These are phyloP conservation scores for Alviniconcha marisindica DNA, from an alignment of 1,140 invertebrate species.

Conservation along the genomic window DNA sequence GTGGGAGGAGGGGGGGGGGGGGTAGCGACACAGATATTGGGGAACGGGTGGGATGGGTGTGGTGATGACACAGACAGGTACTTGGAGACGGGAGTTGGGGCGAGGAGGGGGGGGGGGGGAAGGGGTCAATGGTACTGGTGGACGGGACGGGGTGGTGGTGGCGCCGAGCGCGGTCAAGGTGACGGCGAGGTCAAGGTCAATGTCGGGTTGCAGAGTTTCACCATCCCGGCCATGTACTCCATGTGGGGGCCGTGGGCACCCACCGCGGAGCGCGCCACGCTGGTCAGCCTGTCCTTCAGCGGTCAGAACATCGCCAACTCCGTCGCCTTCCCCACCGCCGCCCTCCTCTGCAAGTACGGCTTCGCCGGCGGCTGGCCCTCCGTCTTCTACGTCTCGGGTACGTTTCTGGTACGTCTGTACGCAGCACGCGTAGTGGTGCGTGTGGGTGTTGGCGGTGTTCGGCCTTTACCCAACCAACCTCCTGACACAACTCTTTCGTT, in stretches of 20 bases:
- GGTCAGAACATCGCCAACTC: conserved; percentile 64
- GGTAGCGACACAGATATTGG: too few species aligned
- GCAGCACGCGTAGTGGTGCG: too few species aligned
- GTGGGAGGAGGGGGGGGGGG: too few species aligned
- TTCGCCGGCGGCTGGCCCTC: conserved; percentile 84
- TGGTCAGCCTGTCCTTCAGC: conserved; percentile 57
- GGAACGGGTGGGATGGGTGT: too few species aligned
- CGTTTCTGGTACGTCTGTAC: conserved; percentile 42
- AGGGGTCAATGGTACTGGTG: background rate
- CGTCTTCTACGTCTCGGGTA: conserved; percentile 92
- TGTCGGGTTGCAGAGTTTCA: conserved; percentile 15
- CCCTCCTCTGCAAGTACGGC: conserved; percentile 70
- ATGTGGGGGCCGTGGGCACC: conserved; percentile 83
- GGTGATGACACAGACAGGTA: too few species aligned
- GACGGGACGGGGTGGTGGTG: too few species aligned
- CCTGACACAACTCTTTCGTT: too few species aligned
- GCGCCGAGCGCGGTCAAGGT: too few species aligned
- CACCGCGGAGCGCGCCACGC: conserved; percentile 82
- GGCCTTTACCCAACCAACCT: too few species aligned
- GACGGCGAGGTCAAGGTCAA: too few species aligned
- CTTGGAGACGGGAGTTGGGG: too few species aligned
- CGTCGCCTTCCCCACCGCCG: conserved; percentile 62
- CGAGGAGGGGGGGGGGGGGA: background rate
- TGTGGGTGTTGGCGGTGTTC: background rate
- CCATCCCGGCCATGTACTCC: conserved; percentile 33